Base-by-base conservation (phyloP, 2,888 invertebrate species). In the Acanthoscelides obtectus region DNA sequence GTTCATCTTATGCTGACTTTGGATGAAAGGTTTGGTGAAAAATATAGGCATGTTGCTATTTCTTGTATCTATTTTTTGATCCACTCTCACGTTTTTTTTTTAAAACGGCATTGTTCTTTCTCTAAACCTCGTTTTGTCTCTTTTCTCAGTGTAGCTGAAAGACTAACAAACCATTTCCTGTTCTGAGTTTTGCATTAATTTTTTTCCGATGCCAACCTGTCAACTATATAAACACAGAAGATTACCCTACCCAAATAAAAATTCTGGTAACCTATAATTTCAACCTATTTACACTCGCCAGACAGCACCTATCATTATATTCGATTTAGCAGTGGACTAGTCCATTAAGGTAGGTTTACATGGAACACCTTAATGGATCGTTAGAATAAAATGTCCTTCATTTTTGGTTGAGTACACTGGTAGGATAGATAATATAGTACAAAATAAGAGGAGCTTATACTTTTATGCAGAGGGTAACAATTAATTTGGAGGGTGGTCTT, bases 271-370 rank as follows among this genome's bases (percentile, higher is more conserved):
- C 45, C 45, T 45, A 45, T 45, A 45, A 45, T 45, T 73, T 73
- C 71, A 68, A 64, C 69, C 69, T 72, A 66, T 74, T 74, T 71
- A 71, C 72, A 72, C 74, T 71, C 66, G 22, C 63, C 64, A 22
- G 64, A 72, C 45, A 72, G 72, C 72, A 25, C 72, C 67, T 74
- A 66, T 74, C 68, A 74, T 74, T 74, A 74, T 22, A 70, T 63
- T 72, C 72, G 69, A 74, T 72, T 73, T 69, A 71, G 67, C 65
- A 69, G 69, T 69, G 70, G 69, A 71, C 70, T 27, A 70, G 67
- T 64, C 70, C 64, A 65, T 64, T 69, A 73, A 45, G 68, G 70
- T 72, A 45, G 17, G 45, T 45, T 45, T 17, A 45, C 45, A 45
- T 17, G 3, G 12, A 45, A 3, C 45, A 12, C 17, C 12, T 12